Evolutionary conservation across 2,113 vertebrate genomes (phyloP).

Genomic region (Odontophorus gujanensis): DNA sequence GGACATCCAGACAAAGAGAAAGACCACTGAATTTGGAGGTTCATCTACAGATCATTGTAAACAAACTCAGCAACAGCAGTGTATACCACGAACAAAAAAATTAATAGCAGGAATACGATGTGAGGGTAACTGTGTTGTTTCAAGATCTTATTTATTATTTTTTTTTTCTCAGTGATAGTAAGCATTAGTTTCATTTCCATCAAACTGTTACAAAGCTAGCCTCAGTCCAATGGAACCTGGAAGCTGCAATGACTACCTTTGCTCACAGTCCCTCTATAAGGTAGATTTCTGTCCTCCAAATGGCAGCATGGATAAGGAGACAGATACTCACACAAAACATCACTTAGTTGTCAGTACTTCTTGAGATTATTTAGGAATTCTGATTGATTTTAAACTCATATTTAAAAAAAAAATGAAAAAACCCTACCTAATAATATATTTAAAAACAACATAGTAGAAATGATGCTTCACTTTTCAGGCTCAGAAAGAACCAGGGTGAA

Average conservation of each 20-base stretch:
- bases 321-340: background rate
- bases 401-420: background rate
- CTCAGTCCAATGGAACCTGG: background rate
- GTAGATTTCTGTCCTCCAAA: background rate
- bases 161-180: background rate
- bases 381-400: background rate
- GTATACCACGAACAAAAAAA: background rate
- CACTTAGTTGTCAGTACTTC: background rate
- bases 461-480: background rate
- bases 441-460: background rate
- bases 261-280: background rate
- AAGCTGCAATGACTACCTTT: background rate
- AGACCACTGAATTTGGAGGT: background rate
- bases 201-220: background rate
- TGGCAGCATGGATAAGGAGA: background rate
- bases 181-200: background rate
- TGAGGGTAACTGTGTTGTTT: background rate
- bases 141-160: background rate
- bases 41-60: background rate
- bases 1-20: background rate
- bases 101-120: fast-evolving
- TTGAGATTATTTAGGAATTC: background rate
- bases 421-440: background rate
- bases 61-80: background rate
- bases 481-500: background rate